Base-by-base conservation (phyloP, 1,140 invertebrate species). In the Ostrea denselamellosa region DNA sequence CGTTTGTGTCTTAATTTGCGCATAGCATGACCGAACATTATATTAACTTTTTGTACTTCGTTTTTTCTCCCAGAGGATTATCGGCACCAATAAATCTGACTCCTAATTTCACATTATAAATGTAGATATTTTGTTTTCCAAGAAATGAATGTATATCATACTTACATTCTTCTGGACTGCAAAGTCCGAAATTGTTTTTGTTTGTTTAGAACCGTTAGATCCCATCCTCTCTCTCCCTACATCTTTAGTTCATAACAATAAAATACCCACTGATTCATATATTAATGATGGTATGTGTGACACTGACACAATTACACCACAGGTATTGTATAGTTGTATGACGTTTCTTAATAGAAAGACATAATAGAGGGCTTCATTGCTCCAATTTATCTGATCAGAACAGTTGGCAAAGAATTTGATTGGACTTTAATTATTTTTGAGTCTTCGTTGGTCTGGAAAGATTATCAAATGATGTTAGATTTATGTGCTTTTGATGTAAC, bases 401-500 rank as follows among this genome's bases (percentile, higher is more conserved):
- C 8, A 71, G 22, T 77, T 28, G 68, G 68, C 22, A 34, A 77
- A 9, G 68, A 77, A 22, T 25, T 77, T 77, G 68, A 77, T 77
- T 77, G 68, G 68, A 14, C 68, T 77, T 77, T 12, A 77, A 77
- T 77, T 34, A 25, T 77, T 77, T 77, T 77, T 77, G 14, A 77
- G 28, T 34, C 28, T 10, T 77, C 68, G 25, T 8, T 77, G 68
- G 68, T 10, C 68, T 34, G 68, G 22, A 77, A 77, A 77, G 68
- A 77, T 77, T 77, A 34, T 77, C 68, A 77, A 25, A 77, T 44
- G 68, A 22, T 77, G 68, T 28, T 25, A 77, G 28, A 77, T 0
- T 34, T 77, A 12, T 28, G 22, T 28, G 22, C 22, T 77, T 34
- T 77, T 77, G 68, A 25, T 77, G 68, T 25, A 14, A 8, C 9